phyloP scores from a whole-genome alignment of 2,113 vertebrate genomes.

The Trinectes maculatus region DNA sequence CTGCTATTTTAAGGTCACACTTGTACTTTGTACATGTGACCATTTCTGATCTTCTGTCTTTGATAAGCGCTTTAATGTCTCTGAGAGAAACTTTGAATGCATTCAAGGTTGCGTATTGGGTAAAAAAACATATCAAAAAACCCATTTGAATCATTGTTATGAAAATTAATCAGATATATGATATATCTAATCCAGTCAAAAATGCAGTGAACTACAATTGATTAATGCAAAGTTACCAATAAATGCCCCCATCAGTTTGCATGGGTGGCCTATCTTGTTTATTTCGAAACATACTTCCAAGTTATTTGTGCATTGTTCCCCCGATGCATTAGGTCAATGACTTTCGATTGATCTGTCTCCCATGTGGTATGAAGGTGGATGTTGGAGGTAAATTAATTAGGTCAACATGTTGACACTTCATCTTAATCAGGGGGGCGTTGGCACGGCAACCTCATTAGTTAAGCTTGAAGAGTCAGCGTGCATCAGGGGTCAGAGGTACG shows the following conservation, averaged over 20 bases:
- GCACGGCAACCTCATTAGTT: conserved; percentile 68
- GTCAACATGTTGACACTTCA: conserved; percentile 68
- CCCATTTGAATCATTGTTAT: conserved; percentile 4
- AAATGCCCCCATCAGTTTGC: conserved; percentile 33
- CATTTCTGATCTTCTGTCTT: background rate
- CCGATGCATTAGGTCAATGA: conserved; percentile 65
- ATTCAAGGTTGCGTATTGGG: background rate
- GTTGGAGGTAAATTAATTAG: conserved; percentile 68
- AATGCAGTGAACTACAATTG: conserved; percentile 57
- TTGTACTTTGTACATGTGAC: background rate
- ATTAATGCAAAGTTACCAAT: conserved; percentile 45
- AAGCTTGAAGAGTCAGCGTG: conserved; percentile 52
- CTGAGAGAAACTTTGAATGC: background rate
- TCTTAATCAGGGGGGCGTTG: conserved; percentile 63
- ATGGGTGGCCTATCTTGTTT: conserved; percentile 39
- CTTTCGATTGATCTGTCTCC: conserved; percentile 69
- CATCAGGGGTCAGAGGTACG: conserved; percentile 53
- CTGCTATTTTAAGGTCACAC: background rate
- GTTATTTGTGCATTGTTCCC: conserved; percentile 43
- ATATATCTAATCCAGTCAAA: conserved; percentile 42
- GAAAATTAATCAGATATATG: conserved; percentile 52
- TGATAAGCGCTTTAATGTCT: background rate
- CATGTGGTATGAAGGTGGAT: conserved; percentile 34
- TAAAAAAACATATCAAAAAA: conserved; percentile 1
- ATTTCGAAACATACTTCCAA: conserved; percentile 43